Evolutionary conservation across 1,140 invertebrate genomes (phyloP).

Genomic region (Hydropsyche tenuis): DNA sequence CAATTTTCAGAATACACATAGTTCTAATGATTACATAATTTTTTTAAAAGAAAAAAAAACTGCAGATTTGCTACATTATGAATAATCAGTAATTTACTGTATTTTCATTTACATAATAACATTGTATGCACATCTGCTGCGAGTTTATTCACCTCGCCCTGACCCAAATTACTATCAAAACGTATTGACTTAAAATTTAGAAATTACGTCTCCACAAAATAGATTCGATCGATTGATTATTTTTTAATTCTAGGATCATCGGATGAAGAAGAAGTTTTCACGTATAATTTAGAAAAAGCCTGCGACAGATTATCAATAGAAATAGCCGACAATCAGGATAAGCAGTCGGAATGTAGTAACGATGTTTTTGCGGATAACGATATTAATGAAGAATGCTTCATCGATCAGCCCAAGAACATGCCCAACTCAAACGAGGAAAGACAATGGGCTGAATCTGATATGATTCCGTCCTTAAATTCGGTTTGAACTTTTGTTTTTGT

Average conservation of each 20-base stretch:
- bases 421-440: neutral
- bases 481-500: neutral
- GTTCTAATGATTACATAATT: no score
- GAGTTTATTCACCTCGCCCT: slow-evolving; percentile 4
- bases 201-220: neutral
- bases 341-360: neutral
- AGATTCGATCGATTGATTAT: no score
- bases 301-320: neutral
- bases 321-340: neutral
- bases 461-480: neutral
- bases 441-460: slow-evolving; percentile 19
- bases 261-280: slow-evolving; percentile 12
- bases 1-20: no score
- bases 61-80: no score
- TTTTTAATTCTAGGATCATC: neutral
- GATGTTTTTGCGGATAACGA: slow-evolving; percentile 7
- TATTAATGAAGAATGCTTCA: slow-evolving; percentile 1
- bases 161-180: neutral
- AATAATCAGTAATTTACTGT: neutral
- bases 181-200: neutral
- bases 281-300: neutral
- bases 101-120: neutral
- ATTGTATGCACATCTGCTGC: slow-evolving; percentile 4
- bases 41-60: no score
- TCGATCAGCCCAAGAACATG: neutral